These are phyloP conservation scores for Trachops cirrhosus DNA, from an alignment of 2,797 vertebrate species.

Conservation along the genomic window DNA sequence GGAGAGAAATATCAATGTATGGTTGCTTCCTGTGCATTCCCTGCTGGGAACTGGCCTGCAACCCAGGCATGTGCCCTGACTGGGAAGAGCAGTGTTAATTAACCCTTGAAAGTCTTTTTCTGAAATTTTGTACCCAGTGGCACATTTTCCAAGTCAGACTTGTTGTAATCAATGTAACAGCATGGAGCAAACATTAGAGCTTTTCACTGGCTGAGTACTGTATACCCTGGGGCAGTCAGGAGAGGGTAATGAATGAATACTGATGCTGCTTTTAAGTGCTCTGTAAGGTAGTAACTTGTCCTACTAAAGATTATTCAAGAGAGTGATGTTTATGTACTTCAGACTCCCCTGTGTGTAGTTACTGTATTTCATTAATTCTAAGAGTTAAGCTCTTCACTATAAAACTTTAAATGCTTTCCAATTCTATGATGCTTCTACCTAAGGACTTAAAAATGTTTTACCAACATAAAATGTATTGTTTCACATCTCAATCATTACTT, in stretches of 20 bases:
- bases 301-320: slow-evolving; percentile 74
- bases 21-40: too few species aligned
- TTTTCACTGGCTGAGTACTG: slow-evolving; percentile 59
- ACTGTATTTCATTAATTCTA: slow-evolving; percentile 76
- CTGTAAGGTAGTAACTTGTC: slow-evolving; percentile 62
- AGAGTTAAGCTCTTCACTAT: slow-evolving; percentile 70
- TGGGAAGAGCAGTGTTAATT: slow-evolving; percentile 60
- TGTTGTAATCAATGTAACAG: slow-evolving; percentile 76
- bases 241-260: slow-evolving; percentile 71
- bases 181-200: slow-evolving; percentile 69
- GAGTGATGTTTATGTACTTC: slow-evolving; percentile 73
- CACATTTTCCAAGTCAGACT: slow-evolving; percentile 63
- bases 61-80: too few species aligned
- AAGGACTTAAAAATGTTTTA: slow-evolving; percentile 64
- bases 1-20: too few species aligned
- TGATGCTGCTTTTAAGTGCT: slow-evolving; percentile 66
- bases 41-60: too few species aligned
- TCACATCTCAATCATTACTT: not conserved
- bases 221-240: slow-evolving; percentile 66
- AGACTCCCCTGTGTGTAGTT: slow-evolving; percentile 65
- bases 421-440: slow-evolving; percentile 53
- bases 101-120: slow-evolving; percentile 70
- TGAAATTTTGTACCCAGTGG: slow-evolving; percentile 56
- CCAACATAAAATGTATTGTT: slow-evolving; percentile 46
- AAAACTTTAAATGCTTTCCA: slow-evolving; percentile 74